Base-by-base conservation (phyloP, 2,888 invertebrate genomes). In the Drosophila atripex region DNA sequence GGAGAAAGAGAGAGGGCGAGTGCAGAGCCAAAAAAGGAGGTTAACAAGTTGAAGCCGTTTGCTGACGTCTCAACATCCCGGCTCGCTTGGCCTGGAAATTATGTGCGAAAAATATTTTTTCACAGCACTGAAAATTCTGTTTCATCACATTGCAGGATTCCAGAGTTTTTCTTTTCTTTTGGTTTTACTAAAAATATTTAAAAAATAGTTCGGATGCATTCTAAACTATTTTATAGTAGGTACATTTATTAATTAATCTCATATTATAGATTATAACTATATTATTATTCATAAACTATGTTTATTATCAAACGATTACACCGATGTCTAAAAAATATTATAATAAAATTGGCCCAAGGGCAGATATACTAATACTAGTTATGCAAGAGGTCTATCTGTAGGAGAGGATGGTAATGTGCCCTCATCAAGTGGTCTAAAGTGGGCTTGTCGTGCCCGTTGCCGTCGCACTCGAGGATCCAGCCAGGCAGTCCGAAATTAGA, bases 11-110 rank as follows among this genome's bases (percentile, higher is more conserved):
- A 63, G 51, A 54, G 46, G 59, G 57, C 25, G 38, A 39, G 39
- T 28, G 28, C 28, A 28, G 23, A 41, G 53, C 41, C 43, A 32
- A 49, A 71, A 82, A 86, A 85, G 72, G 60, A 82, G 84, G 87
- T 85, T 84, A 84, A 87, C 87, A 78, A 85, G 79, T 73, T 85
- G 77, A 74, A 77, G 80, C 69, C 72, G 75, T 47, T 66, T 70
- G 57, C 66, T 73, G 64, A 58, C 75, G 55, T 55, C 56, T 59
- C 54, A 53, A 58, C 54, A 46, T 54, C 52, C 52, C 49, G 41
- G 21, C 60, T 64, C 39, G 47, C 56, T 45, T 56, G 52, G 57
- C 46, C 50, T 55, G 39, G 50, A 75, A 73, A 73, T 65, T 52
- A 69, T 53, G 69, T 78, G 73, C 47, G 75, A 70, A 73, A 84